Evolutionary conservation across 2,797 vertebrate genomes (phyloP), one percentile per base, ranked within the genome.

Genomic region (Leuciscus waleckii): DNA sequence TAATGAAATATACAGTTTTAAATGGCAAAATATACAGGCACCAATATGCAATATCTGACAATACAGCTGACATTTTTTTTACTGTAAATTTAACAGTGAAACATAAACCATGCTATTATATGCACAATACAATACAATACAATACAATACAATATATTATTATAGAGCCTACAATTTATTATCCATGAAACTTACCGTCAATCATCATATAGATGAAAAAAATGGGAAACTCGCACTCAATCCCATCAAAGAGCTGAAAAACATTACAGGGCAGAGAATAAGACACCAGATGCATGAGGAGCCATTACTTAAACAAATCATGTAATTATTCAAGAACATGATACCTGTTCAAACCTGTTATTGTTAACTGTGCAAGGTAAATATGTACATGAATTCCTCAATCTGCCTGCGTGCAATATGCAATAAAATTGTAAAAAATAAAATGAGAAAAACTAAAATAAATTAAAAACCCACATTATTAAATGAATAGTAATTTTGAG

Each of bases 131-230:
- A 49, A 16, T 49, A 49, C 46, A 49, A 46, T 13, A 1, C 41
- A 43, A 43, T 4, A 9, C 9, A 9, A 35, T 35, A 35, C 35
- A 35, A 35, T 13, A 51, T 9, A 17, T 23, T 23, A 23, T 56
- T 56, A 8, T 56, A 56, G 19, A 56, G 19, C 51, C 19, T 54
- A 65, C 14, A 65, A 32, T 32, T 32, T 32, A 32, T 32, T 8
- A 65, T 3, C 14, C 73, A 54, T 75, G 63, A 91, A 88, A 73
- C 98, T 97, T 94, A 99, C 98, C 98, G 90, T 99, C 98, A 87
- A 99, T 99, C 93, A 99, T 98, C 98, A 99, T 98, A 93, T 97
- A 97, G 95, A 99, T 96, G 90, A 97, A 99, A 93, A 99, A 99
- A 81, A 99, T 92, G 77, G 98, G 98, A 91, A 99, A 99, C 96